Evolutionary conservation across 2,888 invertebrate genomes (phyloP).

Genomic region (Drosophila prolongata): DNA sequence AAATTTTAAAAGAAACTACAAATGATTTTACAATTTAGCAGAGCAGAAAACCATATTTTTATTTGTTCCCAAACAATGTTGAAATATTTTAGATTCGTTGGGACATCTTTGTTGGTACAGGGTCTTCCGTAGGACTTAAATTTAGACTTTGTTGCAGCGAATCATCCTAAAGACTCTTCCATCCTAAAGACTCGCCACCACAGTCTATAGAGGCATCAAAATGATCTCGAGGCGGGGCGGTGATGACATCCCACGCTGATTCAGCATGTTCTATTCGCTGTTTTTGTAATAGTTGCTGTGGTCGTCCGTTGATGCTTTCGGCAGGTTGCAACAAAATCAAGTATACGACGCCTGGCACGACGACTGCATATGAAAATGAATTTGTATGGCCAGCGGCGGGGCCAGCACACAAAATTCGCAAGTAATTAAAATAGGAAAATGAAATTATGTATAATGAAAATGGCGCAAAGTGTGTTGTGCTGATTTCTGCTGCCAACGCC

Average conservation of each 20-base stretch:
- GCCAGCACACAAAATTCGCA: conserved; percentile 59
- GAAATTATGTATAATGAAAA: conserved; percentile 47
- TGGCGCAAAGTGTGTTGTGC: conserved; percentile 46
- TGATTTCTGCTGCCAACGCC: conserved; percentile 40
- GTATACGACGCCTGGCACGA: conserved; percentile 49
- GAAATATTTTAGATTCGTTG: background rate
- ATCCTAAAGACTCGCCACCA: conserved; percentile 33
- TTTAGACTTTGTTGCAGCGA: background rate
- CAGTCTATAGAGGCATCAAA: conserved; percentile 34
- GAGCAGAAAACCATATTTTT: background rate
- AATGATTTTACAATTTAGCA: background rate
- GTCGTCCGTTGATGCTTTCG: conserved; percentile 29
- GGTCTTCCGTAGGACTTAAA: background rate
- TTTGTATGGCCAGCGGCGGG: conserved; percentile 27
- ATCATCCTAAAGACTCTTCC: background rate
- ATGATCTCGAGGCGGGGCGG: conserved; percentile 46
- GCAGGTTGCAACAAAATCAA: conserved; percentile 59
- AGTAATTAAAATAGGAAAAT: conserved; percentile 71
- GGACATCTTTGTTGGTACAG: background rate
- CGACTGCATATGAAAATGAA: conserved; percentile 53
- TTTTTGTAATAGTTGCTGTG: conserved; percentile 37
- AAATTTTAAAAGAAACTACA: no score
- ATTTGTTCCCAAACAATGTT: background rate
- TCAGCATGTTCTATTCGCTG: conserved; percentile 45
- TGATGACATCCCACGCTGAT: conserved; percentile 52